Evolutionary conservation across 1,140 invertebrate species (phyloP).

Genomic region (Harpegnathos saltator): DNA sequence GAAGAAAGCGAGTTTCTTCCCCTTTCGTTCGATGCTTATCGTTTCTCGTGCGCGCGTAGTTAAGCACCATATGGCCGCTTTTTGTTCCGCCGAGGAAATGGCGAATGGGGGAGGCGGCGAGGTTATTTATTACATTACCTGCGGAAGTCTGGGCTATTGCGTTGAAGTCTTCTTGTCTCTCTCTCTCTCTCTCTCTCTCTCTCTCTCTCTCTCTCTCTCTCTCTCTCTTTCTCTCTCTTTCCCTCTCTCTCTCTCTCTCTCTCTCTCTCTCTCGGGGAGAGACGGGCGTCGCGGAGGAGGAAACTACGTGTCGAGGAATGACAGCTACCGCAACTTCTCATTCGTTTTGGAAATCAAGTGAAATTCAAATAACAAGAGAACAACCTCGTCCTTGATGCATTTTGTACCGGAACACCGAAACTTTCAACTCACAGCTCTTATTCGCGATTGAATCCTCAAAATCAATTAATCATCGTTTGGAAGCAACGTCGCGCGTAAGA

Average conservation of each 20-base stretch:
- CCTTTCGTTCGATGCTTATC: conserved; percentile 69
- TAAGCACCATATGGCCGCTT: conserved; percentile 72
- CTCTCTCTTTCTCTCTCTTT: no score
- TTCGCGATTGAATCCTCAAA: not conserved
- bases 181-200: no score
- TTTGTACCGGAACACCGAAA: no score
- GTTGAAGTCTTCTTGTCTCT: conserved; percentile 66
- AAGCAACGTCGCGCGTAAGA: no score
- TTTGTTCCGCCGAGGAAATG: conserved; percentile 67
- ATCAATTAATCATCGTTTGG: not conserved
- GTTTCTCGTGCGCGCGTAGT: conserved; percentile 70
- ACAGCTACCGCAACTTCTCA: conserved; percentile 7
- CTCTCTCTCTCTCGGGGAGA: not conserved
- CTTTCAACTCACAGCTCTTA: not conserved
- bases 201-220: no score
- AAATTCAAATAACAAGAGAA: conserved; percentile 13
- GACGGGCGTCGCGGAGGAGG: conserved; percentile 40
- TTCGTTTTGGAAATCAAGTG: not conserved
- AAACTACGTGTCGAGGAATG: conserved; percentile 30
- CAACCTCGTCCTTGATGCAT: no score
- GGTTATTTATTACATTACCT: conserved; percentile 74
- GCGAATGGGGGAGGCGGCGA: conserved; percentile 59
- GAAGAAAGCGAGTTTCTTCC: conserved; percentile 56
- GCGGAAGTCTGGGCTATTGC: conserved; percentile 75
- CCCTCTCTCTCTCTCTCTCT: no score